Conservation (phyloP, 2,113 vertebrate species). For the Scartelaos histophorus region DNA sequence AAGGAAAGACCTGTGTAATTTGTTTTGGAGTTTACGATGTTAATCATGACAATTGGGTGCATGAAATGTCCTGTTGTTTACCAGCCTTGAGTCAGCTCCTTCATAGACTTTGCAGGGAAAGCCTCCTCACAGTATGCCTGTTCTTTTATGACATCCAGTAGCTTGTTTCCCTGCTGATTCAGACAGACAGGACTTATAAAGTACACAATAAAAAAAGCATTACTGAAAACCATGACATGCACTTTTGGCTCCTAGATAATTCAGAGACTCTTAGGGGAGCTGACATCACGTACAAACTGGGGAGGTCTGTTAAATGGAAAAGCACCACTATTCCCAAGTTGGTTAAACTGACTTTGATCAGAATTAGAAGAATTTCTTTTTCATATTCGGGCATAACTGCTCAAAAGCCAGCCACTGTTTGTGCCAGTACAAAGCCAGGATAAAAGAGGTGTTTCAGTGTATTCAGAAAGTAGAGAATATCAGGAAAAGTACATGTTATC, state of each 20-base stretch:
- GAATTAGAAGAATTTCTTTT: neutral
- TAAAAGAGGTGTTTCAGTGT: neutral
- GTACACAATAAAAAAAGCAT: conserved; percentile 28
- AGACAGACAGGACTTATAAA: conserved; percentile 74
- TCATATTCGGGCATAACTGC: neutral
- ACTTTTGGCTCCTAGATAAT: conserved; percentile 4
- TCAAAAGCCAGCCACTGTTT: neutral
- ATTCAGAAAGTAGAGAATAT: neutral
- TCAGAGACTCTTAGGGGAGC: neutral
- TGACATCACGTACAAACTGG: neutral
- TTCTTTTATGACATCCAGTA: conserved; percentile 71
- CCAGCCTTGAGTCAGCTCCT: conserved; percentile 48
- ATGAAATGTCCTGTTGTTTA: conserved; percentile 68
- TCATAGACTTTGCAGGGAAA: conserved; percentile 53
- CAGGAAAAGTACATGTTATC: too few species aligned
- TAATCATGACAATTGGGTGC: conserved; percentile 51
- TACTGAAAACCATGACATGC: conserved; percentile 16
- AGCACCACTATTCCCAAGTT: neutral
- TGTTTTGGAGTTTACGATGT: conserved; percentile 25
- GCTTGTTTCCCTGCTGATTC: conserved; percentile 67
- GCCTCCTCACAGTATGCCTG: conserved; percentile 54
- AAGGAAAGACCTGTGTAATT: conserved; percentile 45
- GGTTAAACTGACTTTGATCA: neutral
- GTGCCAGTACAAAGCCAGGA: neutral
- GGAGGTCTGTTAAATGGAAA: neutral